phyloP scores from a whole-genome alignment of 2,113 vertebrate genomes.

The Atlantisia rogersi region DNA sequence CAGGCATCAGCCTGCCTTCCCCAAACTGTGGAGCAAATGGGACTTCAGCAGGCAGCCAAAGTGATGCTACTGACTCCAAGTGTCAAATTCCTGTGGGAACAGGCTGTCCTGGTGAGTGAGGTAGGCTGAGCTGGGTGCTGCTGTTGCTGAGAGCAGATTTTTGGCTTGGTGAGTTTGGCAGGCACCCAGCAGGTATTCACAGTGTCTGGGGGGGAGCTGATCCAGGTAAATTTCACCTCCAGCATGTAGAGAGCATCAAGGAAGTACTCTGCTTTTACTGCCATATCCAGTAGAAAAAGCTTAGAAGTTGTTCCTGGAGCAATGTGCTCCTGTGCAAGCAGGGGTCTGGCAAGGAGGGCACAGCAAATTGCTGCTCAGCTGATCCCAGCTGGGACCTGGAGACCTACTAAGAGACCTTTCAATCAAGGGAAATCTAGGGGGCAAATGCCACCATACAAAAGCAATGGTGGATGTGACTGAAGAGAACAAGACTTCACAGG shows the following conservation, averaged over 20 bases:
- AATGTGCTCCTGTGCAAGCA: background rate
- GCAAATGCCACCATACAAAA: background rate
- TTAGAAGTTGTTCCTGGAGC: accelerated
- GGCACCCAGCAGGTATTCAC: background rate
- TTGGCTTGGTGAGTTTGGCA: background rate
- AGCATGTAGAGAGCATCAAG: background rate
- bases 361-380: background rate
- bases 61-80: background rate
- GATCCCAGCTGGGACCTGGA: background rate
- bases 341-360: background rate
- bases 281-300: background rate
- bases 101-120: background rate
- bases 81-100: background rate
- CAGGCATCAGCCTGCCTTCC: background rate
- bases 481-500: background rate
- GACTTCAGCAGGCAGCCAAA: background rate
- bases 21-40: background rate
- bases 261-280: background rate
- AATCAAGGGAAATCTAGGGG: background rate
- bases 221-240: background rate
- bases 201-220: background rate
- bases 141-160: background rate
- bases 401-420: background rate
- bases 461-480: background rate
- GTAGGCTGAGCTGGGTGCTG: background rate